Conservation (phyloP, 2,888 invertebrate species). For the Dicyrtomina minuta region DNA sequence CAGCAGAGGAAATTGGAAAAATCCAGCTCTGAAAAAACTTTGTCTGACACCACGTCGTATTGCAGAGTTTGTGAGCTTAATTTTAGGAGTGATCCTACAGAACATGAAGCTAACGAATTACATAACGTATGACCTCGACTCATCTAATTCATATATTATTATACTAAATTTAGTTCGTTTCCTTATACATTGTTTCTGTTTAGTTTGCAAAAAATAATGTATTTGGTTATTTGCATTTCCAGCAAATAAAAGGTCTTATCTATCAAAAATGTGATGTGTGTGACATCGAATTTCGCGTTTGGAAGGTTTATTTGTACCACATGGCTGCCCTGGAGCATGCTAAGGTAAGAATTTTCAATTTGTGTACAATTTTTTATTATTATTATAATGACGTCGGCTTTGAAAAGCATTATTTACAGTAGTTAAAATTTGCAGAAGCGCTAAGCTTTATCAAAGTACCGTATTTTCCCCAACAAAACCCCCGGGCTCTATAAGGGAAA, state of each 20-base stretch:
- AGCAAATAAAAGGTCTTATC: conserved; percentile 52
- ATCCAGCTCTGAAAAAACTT: conserved; percentile 43
- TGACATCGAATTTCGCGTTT: conserved; percentile 52
- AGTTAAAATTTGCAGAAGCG: too few relatives aligned
- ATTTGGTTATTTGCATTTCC: not conserved
- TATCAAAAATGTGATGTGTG: conserved; percentile 52
- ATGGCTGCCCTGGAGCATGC: conserved; percentile 53
- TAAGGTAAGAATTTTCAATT: conserved; percentile 40
- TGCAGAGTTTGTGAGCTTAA: conserved; percentile 53
- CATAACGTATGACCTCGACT: conserved; percentile 47
- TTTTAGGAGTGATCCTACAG: conserved; percentile 52
- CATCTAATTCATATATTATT: not conserved
- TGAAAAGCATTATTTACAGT: too few relatives aligned
- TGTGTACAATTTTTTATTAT: not conserved
- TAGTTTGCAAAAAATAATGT: too few relatives aligned
- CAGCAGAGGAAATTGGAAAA: conserved; percentile 52
- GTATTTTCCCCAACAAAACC: too few relatives aligned
- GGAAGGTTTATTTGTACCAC: conserved; percentile 53
- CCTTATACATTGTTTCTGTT: not conserved
- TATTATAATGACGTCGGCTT: too few relatives aligned
- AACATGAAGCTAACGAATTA: conserved; percentile 51
- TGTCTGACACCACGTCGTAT: conserved; percentile 52
- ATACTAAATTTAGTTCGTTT: not conserved
- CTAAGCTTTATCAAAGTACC: too few relatives aligned
- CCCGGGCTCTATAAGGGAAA: too few relatives aligned